Evolutionary conservation across 2,113 vertebrate genomes (phyloP).

Genomic region (Nicator chloris): DNA sequence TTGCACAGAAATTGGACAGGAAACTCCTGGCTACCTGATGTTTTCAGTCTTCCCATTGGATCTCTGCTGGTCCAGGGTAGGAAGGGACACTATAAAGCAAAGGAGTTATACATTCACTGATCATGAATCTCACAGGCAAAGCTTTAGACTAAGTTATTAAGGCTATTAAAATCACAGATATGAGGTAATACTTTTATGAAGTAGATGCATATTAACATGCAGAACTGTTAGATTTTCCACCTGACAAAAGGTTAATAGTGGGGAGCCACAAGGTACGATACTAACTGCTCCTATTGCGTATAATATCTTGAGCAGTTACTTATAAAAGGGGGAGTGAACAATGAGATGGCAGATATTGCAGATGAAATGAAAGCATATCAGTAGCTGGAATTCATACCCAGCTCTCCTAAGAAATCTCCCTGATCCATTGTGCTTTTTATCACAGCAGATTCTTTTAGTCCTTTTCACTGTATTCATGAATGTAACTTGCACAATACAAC

Average conservation of each 20-base stretch:
- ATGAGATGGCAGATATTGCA: constrained; percentile 18
- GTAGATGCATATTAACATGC: constrained; percentile 7
- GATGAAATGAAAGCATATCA: not conserved
- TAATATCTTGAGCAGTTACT: constrained; percentile 3
- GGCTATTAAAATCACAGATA: not conserved
- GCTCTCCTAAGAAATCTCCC: not conserved
- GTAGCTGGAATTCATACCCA: constrained; percentile 1
- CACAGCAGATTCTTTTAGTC: constrained; percentile 17
- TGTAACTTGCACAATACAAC: constrained; percentile 4
- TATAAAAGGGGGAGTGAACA: not conserved
- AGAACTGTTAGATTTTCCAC: constrained; percentile 6
- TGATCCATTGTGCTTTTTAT: constrained; percentile 9
- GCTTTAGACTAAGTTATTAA: not conserved
- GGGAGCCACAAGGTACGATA: not conserved
- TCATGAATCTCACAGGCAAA: not conserved
- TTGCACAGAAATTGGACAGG: not conserved
- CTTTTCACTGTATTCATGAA: constrained; percentile 24
- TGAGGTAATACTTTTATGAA: constrained; percentile 1
- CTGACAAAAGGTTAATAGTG: constrained; percentile 3
- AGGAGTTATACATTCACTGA: not conserved
- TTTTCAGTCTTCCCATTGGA: not conserved
- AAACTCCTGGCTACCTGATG: not conserved
- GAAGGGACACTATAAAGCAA: not conserved
- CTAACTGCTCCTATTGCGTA: not conserved
- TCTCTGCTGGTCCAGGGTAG: not conserved